Percentiles rank a stretch among this genome's conserved stretches.
phyloP scores from a whole-genome alignment of 2,797 vertebrate genomes.

The Pseudochromis fuscus region DNA sequence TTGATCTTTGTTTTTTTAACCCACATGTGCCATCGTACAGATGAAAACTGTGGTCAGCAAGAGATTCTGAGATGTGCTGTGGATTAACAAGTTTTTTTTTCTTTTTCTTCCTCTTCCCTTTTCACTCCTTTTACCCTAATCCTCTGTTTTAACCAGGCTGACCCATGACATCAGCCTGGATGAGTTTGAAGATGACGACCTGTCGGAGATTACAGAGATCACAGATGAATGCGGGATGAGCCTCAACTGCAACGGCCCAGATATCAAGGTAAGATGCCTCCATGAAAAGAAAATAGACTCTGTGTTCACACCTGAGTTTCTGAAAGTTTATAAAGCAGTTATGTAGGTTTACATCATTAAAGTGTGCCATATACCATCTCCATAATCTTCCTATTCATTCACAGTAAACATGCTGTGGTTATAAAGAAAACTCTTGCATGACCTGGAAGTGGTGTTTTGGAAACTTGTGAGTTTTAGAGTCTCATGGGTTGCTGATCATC shows the following conservation, averaged over 20 bases:
- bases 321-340: neutral
- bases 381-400: too few species aligned
- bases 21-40: neutral
- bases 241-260: conserved; percentile 91
- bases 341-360: too few species aligned
- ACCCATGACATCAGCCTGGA: conserved; percentile 98
- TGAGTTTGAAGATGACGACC: conserved; percentile 98
- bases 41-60: conserved; percentile 13
- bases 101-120: neutral
- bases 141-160: conserved; percentile 85
- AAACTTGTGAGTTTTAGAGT: too few species aligned
- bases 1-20: neutral
- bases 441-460: too few species aligned
- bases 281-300: too few species aligned
- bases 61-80: conserved; percentile 31
- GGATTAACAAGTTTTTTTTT: conserved; percentile 29
- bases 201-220: conserved; percentile 95
- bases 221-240: conserved; percentile 95
- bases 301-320: too few species aligned
- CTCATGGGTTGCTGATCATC: too few species aligned
- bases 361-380: neutral
- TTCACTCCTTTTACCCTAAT: conserved; percentile 24
- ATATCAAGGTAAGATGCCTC: conserved; percentile 86
- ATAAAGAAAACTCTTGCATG: too few species aligned
- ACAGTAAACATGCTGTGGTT: too few species aligned